Base-by-base conservation (phyloP, 2,888 invertebrate species). In the Antheraea assamensis region DNA sequence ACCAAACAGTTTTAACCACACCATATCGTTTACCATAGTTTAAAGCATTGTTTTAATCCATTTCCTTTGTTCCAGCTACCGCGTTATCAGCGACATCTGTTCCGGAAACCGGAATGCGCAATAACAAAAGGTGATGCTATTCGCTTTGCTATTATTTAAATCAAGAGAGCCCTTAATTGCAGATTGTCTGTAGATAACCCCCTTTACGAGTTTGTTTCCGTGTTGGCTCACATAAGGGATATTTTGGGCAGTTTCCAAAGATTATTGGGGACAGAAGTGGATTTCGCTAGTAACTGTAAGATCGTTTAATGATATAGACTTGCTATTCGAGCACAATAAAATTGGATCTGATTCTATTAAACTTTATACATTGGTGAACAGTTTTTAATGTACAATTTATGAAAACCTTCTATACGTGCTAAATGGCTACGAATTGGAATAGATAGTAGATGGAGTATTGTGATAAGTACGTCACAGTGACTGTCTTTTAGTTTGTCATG, bases 11-110 rank as follows among this genome's bases (percentile, higher is more conserved):
- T 61, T 61, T 10, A 24, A 61, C 24, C 24, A 0, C 27, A 61
- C 15, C 61, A 61, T 24, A 61, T 15, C 3, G 13, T 27, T 8
- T 13, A 4, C 10, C 15, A 13, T 4, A 19, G 27, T 15, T 71
- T 71, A 55, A 73, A 73, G 72, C 64, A 61, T 74, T 47, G 27
- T 77, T 73, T 78, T 76, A 82, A 75, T 68, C 72, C 75, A 78
- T 80, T 81, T 83, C 82, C 79, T 78, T 83, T 83, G 84, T 83
- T 83, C 35, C 83, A 83, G 83, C 52, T 74, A 72, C 74, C 71
- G 64, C 70, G 21, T 24, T 76, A 75, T 52, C 78, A 73, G 75
- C 73, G 61, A 31, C 78, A 75, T 77, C 78, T 72, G 81, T 80
- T 79, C 78, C 77, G 78, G 75, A 73, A 73, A 77, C 72, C 75